Evolutionary conservation across 2,797 vertebrate genomes (phyloP).

Genomic region (Lutjanus argentimaculatus): DNA sequence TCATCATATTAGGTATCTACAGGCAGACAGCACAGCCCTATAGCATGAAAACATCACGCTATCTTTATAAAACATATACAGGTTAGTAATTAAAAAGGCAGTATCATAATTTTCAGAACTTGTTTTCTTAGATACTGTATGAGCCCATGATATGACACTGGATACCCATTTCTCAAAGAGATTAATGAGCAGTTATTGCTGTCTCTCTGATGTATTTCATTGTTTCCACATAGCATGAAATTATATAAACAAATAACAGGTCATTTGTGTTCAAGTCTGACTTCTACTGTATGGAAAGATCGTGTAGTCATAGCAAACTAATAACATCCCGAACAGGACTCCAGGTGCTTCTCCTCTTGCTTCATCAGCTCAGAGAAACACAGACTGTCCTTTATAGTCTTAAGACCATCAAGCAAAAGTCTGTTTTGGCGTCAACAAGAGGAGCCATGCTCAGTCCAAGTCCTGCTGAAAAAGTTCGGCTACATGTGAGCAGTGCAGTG

Average conservation of each 20-base stretch:
- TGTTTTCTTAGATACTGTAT: not conserved
- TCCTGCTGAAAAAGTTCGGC: not conserved
- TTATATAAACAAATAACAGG: conserved; percentile 20
- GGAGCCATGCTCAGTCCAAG: not conserved
- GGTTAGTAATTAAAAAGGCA: not conserved
- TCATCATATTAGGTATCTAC: conserved; percentile 3
- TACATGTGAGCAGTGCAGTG: not conserved
- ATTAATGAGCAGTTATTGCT: not conserved
- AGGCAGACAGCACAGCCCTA: conserved; percentile 5
- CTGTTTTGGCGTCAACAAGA: not conserved
- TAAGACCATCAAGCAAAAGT: not conserved
- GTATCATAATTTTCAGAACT: not conserved
- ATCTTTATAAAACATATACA: conserved; percentile 13
- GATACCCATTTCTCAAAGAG: not conserved
- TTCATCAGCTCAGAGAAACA: not conserved
- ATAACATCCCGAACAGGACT: not conserved
- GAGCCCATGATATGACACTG: not conserved
- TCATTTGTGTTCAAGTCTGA: not conserved
- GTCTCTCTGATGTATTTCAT: not conserved
- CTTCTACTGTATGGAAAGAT: not conserved
- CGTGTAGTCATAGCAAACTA: not conserved
- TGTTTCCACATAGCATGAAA: not conserved
- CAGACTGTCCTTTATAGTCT: not conserved
- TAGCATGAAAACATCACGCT: conserved; percentile 4
- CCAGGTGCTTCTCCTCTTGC: not conserved